Evolutionary conservation across 2,888 invertebrate species (phyloP), one percentile per base, ranked within the genome.

Genomic region (Drosophila quinaria): DNA sequence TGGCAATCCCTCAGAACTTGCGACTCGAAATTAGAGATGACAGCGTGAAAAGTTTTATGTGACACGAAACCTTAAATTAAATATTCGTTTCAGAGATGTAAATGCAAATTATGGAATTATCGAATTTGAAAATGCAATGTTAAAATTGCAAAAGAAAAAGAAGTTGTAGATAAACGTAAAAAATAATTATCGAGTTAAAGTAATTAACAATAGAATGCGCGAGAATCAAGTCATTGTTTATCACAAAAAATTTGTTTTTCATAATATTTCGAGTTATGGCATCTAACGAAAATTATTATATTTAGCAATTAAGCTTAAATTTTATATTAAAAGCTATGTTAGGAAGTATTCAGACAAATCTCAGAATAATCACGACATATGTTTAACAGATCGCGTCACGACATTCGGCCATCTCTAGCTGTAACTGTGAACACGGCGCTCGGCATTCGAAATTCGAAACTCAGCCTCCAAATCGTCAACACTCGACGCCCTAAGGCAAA

Each of bases 1-100:
- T 69, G 59, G 60, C 74, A 56, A 65, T 87, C 66, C 66, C 84
- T 78, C 81, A 70, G 55, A 59, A 29, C 22, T 37, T 41, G 17
- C 4, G 6, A 62, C 11, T 33, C 11, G 8, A 1, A 9, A 3
- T 33, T 59, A 51, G 74, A 35, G 74, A 67, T 78, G 74, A n/a
- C 0, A 6, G 41, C 55, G 72, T 77, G 64, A 31, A 15, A n/a
- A n/a, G 3, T 15, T 39, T 2, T 8, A 39, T 9, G 37, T 39
- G 39, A 9, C 39, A 39, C 9, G n/a, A 22, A 31, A 33, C 2
- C 8, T 29, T 8, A 13, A 29, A 9, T 29, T 29, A 29, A 29
- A 29, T 29, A 29, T 29, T 29, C 8, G 29, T 29, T 0, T 29
- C 8, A 8, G 1, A 8, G 1, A 8, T 8, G 8, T 1, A 8